These are phyloP conservation scores for Gari tellinella DNA, from an alignment of 2,888 invertebrate genomes.

Conservation along the genomic window DNA sequence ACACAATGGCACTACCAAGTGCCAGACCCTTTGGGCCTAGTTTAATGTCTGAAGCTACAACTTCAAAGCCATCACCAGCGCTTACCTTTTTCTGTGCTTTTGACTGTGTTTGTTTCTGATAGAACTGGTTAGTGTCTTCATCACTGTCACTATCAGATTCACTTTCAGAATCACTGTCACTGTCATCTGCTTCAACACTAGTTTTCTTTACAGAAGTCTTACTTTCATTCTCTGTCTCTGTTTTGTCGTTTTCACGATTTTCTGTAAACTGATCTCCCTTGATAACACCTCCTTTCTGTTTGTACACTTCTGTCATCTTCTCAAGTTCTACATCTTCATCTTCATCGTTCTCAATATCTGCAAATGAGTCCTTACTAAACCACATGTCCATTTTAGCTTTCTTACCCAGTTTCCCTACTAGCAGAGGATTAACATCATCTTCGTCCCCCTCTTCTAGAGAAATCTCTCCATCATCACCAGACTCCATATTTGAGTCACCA, in stretches of 20 bases:
- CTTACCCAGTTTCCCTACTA: conserved; percentile 80
- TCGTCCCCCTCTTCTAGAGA: conserved; percentile 44
- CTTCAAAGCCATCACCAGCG: conserved; percentile 87
- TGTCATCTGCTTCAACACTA: conserved; percentile 38
- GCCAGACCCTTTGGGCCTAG: conserved; percentile 93
- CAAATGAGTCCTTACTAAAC: conserved; percentile 83
- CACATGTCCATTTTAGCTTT: conserved; percentile 82
- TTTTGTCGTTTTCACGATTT: conserved; percentile 43
- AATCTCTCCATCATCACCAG: conserved; percentile 46
- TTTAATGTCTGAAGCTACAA: conserved; percentile 86
- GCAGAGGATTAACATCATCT: conserved; percentile 80
- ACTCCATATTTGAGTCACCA: conserved; percentile 48
- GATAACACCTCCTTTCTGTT: conserved; percentile 69
- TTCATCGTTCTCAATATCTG: conserved; percentile 91
- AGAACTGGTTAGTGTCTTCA: conserved; percentile 64
- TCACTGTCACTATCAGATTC: conserved; percentile 67
- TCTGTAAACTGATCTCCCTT: conserved; percentile 38
- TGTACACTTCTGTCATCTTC: conserved; percentile 86
- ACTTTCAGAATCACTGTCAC: conserved; percentile 37
- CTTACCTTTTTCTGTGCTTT: conserved; percentile 75
- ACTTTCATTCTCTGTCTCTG: conserved; percentile 52
- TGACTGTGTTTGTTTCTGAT: conserved; percentile 47
- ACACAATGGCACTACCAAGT: conserved; percentile 94
- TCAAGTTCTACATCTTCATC: conserved; percentile 95
- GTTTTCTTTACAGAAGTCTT: conserved; percentile 50